phyloP scores from a whole-genome alignment of 2,113 vertebrate species.

The Colaptes auratus region DNA sequence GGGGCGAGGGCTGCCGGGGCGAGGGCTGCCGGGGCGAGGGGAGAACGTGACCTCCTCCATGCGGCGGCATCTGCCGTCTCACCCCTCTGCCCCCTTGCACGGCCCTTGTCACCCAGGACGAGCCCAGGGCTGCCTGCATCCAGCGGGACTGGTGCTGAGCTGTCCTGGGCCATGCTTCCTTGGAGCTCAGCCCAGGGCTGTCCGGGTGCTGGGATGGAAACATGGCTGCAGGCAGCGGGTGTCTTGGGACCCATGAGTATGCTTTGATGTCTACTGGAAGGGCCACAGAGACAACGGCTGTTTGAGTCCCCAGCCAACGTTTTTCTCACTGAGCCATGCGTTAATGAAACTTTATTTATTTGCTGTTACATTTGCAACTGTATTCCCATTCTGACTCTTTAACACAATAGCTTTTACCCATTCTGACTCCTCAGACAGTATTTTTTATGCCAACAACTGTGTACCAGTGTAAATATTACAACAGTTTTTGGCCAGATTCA shows the following conservation, averaged over 20 bases:
- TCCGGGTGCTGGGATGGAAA: background rate
- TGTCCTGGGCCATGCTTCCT: background rate
- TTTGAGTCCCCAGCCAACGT: background rate
- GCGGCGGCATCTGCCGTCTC: no score
- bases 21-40: background rate
- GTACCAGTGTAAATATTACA: background rate
- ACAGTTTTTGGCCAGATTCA: background rate
- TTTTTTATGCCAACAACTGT: background rate
- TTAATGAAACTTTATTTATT: background rate
- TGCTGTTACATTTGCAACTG: background rate
- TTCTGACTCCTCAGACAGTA: background rate
- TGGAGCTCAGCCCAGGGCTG: background rate
- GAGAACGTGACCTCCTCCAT: no score
- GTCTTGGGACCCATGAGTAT: accelerated
- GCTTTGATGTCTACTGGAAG: background rate
- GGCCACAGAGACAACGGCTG: background rate
- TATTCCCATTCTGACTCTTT: background rate
- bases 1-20: no score
- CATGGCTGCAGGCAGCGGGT: accelerated
- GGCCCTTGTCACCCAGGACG: background rate
- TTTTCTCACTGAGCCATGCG: background rate
- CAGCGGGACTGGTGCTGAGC: background rate
- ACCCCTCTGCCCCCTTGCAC: accelerated
- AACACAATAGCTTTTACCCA: background rate
- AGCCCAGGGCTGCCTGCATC: no score